Evolutionary conservation across 2,797 vertebrate genomes (phyloP).

Genomic region (Myotis daubentonii): DNA sequence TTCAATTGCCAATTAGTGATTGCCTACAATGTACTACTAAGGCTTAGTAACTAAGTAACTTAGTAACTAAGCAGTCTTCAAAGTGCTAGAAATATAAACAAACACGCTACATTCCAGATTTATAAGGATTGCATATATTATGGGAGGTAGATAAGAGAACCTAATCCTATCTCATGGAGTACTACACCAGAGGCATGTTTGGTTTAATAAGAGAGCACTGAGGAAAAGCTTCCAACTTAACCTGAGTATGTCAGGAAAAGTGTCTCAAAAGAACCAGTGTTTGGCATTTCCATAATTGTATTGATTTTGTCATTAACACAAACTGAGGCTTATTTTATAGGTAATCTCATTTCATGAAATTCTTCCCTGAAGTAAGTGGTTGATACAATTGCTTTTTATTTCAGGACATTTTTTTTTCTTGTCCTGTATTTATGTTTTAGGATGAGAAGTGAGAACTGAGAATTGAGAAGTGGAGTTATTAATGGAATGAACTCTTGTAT

Average conservation of each 20-base stretch:
- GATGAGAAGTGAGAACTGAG: neutral
- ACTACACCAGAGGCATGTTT: neutral
- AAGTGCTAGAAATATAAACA: neutral
- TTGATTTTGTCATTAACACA: constrained; percentile 11
- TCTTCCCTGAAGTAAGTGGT: neutral
- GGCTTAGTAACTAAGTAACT: too few relatives aligned
- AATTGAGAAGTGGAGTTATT: neutral
- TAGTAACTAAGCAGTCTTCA: neutral
- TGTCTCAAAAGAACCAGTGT: neutral
- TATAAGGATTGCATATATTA: neutral
- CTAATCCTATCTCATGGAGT: neutral
- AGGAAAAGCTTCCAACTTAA: neutral
- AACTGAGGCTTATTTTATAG: neutral
- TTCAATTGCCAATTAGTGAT: neutral
- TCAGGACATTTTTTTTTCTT: neutral
- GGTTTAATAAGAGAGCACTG: neutral
- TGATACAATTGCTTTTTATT: neutral
- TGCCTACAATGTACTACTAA: neutral
- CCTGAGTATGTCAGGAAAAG: neutral
- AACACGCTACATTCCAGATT: neutral
- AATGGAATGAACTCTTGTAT: neutral
- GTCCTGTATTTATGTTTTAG: neutral
- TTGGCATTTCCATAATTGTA: neutral
- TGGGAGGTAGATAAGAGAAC: neutral
- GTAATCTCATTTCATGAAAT: constrained; percentile 15